Evolutionary conservation across 2,888 invertebrate species (phyloP).

Genomic region (Itoplectis maculator): DNA sequence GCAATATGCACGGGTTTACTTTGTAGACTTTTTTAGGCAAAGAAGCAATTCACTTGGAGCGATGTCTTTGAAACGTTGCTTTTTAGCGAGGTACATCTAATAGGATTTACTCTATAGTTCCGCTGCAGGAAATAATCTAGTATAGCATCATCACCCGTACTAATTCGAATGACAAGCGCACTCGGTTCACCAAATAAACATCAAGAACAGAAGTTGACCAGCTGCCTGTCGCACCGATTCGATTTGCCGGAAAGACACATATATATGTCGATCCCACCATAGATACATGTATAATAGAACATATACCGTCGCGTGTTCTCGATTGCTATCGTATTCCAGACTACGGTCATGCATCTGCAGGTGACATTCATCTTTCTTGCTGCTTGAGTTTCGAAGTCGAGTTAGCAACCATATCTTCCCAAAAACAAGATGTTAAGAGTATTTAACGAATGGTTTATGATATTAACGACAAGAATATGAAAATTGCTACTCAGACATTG

Average conservation of each 20-base stretch:
- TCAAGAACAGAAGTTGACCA: conserved; percentile 81
- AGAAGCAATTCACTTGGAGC: no score
- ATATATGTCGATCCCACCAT: conserved; percentile 27
- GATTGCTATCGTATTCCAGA: conserved; percentile 54
- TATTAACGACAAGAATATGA: no score
- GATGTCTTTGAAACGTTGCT: no score
- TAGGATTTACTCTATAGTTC: background rate
- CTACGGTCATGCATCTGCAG: conserved; percentile 49
- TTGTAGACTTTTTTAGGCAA: no score
- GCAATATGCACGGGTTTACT: no score
- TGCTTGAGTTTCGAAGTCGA: conserved; percentile 20
- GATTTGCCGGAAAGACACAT: conserved; percentile 52
- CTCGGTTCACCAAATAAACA: conserved; percentile 80
- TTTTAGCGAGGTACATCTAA: no score
- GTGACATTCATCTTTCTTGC: conserved; percentile 52
- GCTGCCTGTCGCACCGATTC: conserved; percentile 68
- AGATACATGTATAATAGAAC: conserved; percentile 38
- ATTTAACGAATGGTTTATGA: no score
- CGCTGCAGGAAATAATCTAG: background rate
- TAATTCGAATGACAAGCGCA: conserved; percentile 82
- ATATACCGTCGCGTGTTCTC: conserved; percentile 42
- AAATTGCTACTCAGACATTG: no score
- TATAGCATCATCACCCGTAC: conserved; percentile 70
- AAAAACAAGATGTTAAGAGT: background rate
- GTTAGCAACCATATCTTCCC: background rate